phyloP scores from a whole-genome alignment of 30 jellyfish, hydroid and myxozoan genomes.

The Haliclystus octoradiatus region DNA sequence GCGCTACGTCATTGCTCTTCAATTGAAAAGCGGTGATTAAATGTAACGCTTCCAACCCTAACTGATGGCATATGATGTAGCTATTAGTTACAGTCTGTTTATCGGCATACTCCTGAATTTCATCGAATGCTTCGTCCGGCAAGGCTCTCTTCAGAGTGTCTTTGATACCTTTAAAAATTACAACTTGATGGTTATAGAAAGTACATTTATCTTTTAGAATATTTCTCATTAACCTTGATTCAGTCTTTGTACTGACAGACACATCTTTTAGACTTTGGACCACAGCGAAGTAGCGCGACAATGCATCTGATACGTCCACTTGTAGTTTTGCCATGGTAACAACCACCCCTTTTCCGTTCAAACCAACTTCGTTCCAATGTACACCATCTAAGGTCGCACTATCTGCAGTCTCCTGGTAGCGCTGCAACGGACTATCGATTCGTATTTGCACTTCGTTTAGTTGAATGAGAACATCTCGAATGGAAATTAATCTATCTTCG shows the following conservation, averaged over 20 bases:
- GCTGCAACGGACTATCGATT: conserved; percentile 36
- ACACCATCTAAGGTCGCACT: conserved; percentile 26
- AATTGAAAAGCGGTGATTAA: conserved; percentile 21
- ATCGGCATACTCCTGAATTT: conserved; percentile 46
- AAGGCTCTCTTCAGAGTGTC: conserved; percentile 35
- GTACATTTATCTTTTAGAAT: conserved; percentile 10
- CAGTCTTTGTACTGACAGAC: conserved; percentile 26
- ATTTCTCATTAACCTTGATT: conserved; percentile 32
- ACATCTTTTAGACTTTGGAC: conserved; percentile 34
- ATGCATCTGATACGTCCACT: conserved; percentile 58
- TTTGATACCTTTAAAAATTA: conserved; percentile 38
- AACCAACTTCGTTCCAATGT: conserved; percentile 25
- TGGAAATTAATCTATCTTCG: too few relatives aligned
- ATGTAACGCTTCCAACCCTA: conserved; percentile 65
- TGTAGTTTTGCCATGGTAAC: conserved; percentile 61
- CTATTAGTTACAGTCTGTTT: conserved; percentile 64
- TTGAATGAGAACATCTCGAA: too few relatives aligned
- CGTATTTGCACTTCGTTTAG: too few relatives aligned
- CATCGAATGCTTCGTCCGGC: conserved; percentile 41
- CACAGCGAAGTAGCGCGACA: conserved; percentile 29
- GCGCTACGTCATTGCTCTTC: conserved; percentile 41
- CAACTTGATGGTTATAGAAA: conserved; percentile 32
- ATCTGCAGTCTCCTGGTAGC: conserved; percentile 79
- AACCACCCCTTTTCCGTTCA: conserved; percentile 29
- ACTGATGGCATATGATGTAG: conserved; percentile 45